Evolutionary conservation across 2,797 vertebrate species (phyloP), one percentile per base, ranked within the genome.

Genomic region (Euthynnus affinis): DNA sequence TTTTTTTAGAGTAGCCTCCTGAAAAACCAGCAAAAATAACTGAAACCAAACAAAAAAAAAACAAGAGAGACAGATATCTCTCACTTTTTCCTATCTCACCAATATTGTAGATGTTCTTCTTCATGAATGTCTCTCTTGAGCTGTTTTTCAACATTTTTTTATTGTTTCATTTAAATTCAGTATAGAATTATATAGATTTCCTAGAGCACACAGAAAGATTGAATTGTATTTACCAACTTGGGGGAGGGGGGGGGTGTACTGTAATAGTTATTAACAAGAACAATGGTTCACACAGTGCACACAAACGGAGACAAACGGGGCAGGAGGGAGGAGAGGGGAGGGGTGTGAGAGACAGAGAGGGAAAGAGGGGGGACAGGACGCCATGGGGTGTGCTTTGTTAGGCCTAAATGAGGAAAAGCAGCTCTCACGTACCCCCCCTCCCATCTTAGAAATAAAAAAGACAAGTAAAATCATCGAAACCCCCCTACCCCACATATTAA

Each of bases 161-260:
- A 92, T 91, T 90, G 81, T 91, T 90, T 88, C 81, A 85, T 93
- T 92, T 93, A 89, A 94, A 93, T 92, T 91, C 91, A 87, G 87
- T 94, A 93, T 92, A 92, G 93, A 94, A 93, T 94, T 92, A 92
- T 92, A 94, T 94, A 92, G 91, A 92, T 93, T 94, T 93, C 92
- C 94, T 96, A 95, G 92, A 95, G 94, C 94, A 95, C 95, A 95
- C 93, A 95, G 86, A 95, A 92, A 93, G 92, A 93, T 91, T 90
- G 91, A 91, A 83, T 92, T 92, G 94, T 91, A 89, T 90, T 93
- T 82, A 89, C 79, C 84, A 90, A 91, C 86, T 88, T 87, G 80
- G 80, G 83, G 79, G 78, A 15, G 25, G 12, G 46, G 75, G 71
- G 74, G 77, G 84, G 64, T 88, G 89, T 91, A 92, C 81, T 90